Conservation (phyloP, 1,140 invertebrate species). For the Orussus abietinus region DNA sequence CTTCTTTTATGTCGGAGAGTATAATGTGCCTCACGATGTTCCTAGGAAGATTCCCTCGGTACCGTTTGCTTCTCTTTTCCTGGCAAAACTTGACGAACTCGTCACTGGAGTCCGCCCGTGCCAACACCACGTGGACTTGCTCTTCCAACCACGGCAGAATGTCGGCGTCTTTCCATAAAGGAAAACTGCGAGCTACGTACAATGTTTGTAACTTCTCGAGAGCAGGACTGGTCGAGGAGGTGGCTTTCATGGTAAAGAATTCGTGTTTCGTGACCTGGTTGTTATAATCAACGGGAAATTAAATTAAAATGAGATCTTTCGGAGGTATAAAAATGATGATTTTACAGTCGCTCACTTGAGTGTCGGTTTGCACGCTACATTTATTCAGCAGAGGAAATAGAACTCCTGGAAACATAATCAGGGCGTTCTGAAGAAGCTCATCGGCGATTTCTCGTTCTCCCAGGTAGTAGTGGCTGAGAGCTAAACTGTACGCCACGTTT, state of each 20-base stretch:
- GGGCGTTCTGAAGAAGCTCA: slow-evolving; percentile 66
- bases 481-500: slow-evolving; percentile 83
- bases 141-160: slow-evolving; percentile 75
- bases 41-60: slow-evolving; percentile 63
- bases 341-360: slow-evolving; percentile 57
- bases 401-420: slow-evolving; percentile 82
- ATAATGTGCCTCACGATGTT: slow-evolving; percentile 78
- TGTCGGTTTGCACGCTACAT: slow-evolving; percentile 70
- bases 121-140: slow-evolving; percentile 64
- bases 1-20: slow-evolving; percentile 74
- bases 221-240: slow-evolving; percentile 52
- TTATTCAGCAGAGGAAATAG: slow-evolving; percentile 72
- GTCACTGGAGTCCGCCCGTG: slow-evolving; percentile 62
- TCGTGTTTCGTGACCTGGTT: slow-evolving; percentile 37
- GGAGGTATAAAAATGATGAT: slow-evolving; percentile 17
- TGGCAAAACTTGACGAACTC: slow-evolving; percentile 60
- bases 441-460: slow-evolving; percentile 56
- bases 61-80: slow-evolving; percentile 60
- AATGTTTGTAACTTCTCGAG: slow-evolving; percentile 69
- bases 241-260: slow-evolving; percentile 37
- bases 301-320: slow-evolving; percentile 8
- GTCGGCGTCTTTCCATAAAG: slow-evolving; percentile 76
- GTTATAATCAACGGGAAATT: too few relatives aligned
- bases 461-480: slow-evolving; percentile 70
- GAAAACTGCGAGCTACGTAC: slow-evolving; percentile 69